Evolutionary conservation across 2,888 invertebrate genomes (phyloP).

Genomic region (Trisateles emortualis): DNA sequence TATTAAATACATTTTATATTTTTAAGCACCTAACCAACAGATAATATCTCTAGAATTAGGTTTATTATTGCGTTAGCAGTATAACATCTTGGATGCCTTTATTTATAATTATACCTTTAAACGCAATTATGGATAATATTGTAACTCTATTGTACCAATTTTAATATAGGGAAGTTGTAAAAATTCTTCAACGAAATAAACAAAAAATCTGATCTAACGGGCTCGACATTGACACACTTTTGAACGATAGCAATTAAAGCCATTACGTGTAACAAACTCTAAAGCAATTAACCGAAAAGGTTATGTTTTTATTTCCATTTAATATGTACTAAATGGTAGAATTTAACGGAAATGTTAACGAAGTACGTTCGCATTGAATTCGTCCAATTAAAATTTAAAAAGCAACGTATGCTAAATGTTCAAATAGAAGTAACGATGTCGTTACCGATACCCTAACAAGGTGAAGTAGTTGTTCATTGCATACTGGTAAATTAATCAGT

Average conservation of each 20-base stretch:
- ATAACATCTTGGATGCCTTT: no score
- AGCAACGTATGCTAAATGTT: conserved; percentile 68
- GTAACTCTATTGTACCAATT: no score
- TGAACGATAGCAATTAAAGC: conserved; percentile 23
- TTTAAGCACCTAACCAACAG: no score
- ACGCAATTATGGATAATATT: no score
- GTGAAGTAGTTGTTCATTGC: conserved; percentile 59
- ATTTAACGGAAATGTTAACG: conserved; percentile 53
- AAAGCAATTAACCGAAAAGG: conserved; percentile 43
- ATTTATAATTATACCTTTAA: no score
- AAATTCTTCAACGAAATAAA: conserved; percentile 5
- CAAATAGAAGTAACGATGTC: conserved; percentile 78
- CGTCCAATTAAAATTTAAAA: conserved; percentile 74
- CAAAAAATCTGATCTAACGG: conserved; percentile 15
- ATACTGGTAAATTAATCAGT: conserved; percentile 66
- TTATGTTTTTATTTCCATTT: conserved; percentile 48
- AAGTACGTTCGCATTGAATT: conserved; percentile 56
- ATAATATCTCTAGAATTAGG: no score
- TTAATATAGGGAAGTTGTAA: conserved; percentile 1
- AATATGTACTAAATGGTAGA: conserved; percentile 43
- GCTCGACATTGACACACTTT: conserved; percentile 33
- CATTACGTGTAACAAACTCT: conserved; percentile 30
- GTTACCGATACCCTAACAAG: conserved; percentile 78
- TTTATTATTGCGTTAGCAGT: no score
- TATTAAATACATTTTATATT: no score